These are phyloP conservation scores for Falco punctatus DNA, from an alignment of 2,113 vertebrate genomes.

Conservation along the genomic window DNA sequence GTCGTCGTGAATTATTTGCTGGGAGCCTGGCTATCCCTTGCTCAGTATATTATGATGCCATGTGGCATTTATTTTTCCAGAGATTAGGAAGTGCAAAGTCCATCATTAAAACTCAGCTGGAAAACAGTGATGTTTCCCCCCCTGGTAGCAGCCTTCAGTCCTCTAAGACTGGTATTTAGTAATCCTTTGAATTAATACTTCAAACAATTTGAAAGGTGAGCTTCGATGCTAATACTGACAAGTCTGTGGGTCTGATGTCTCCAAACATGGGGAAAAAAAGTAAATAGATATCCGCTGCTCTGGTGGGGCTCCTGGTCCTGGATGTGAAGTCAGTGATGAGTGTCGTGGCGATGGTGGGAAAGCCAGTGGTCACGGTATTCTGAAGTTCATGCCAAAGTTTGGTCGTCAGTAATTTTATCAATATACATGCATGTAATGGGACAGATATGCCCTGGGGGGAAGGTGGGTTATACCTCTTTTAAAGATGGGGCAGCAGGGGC, in stretches of 20 bases:
- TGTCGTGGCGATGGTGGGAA: neutral
- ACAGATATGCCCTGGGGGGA: neutral
- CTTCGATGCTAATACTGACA: neutral
- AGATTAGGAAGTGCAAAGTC: slow-evolving; percentile 42
- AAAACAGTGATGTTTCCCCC: neutral
- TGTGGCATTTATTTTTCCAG: slow-evolving; percentile 44
- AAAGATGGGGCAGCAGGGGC: neutral
- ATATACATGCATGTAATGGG: neutral
- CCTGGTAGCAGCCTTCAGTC: neutral
- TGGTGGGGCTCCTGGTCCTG: neutral
- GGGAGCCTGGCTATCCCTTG: neutral
- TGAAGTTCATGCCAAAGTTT: neutral
- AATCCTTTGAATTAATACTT: slow-evolving; percentile 30
- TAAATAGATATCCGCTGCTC: neutral
- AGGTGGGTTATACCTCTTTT: neutral
- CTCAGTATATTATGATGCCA: slow-evolving; percentile 8
- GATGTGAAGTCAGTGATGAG: neutral
- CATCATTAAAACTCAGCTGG: slow-evolving; percentile 23
- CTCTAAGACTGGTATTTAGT: neutral
- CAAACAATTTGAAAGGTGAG: slow-evolving; percentile 13
- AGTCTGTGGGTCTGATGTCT: neutral
- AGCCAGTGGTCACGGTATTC: neutral
- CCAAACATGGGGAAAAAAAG: neutral
- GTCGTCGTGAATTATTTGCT: slow-evolving; percentile 10
- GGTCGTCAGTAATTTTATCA: neutral